A percentile compares a stretch with the other conserved stretches of the same genome.
These are phyloP conservation scores for Yponomeuta plumbellus DNA, from an alignment of 2,888 invertebrate species.

Conservation along the genomic window DNA sequence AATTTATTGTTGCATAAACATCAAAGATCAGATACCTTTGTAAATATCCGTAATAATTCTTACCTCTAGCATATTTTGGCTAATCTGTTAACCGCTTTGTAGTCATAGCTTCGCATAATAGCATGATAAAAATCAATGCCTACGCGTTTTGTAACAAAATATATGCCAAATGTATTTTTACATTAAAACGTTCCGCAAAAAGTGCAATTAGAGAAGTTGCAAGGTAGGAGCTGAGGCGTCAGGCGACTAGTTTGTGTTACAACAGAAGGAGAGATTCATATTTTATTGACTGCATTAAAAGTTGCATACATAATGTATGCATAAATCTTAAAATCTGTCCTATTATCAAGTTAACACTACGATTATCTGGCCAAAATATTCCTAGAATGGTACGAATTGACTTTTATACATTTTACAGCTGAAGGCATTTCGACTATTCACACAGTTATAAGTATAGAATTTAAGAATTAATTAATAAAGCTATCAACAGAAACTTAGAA, in stretches of 20 bases:
- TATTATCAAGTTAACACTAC: not conserved
- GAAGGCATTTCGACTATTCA: conserved; percentile 48
- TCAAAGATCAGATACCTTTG: conserved; percentile 59
- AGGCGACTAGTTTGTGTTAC: not conserved
- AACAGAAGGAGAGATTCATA: not conserved
- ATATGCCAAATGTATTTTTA: too few relatives aligned
- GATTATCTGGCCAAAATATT: conserved; percentile 43
- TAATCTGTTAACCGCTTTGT: conserved; percentile 15
- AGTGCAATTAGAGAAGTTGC: not conserved
- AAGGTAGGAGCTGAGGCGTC: not conserved
- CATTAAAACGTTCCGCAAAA: not conserved
- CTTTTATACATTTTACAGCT: conserved; percentile 54
- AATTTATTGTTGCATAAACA: conserved; percentile 58
- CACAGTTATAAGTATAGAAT: conserved; percentile 46
- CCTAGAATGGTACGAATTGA: conserved; percentile 58
- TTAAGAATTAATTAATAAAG: conserved; percentile 33
- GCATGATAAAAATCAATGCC: not conserved
- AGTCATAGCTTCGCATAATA: not conserved
- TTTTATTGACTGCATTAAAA: not conserved
- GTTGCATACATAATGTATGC: not conserved
- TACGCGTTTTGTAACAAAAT: not conserved
- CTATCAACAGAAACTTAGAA: conserved; percentile 73
- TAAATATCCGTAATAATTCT: conserved; percentile 16
- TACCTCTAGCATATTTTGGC: conserved; percentile 29
- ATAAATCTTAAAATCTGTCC: not conserved